Conservation (phyloP, 2,888 invertebrate species). For the Caradrina kadenii region DNA sequence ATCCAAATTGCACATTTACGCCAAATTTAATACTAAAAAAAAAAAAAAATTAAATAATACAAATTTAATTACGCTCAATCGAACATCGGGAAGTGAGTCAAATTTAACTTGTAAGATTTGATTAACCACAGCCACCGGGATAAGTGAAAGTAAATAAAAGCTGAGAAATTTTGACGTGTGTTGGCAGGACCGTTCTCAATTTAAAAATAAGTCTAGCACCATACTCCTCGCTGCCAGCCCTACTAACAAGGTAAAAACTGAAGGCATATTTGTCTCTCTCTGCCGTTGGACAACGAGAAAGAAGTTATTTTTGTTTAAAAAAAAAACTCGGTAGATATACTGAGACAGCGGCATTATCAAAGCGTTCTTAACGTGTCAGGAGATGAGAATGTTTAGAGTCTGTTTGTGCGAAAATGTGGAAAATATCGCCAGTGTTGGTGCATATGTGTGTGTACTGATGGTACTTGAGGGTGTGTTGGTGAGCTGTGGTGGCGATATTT, state of each 20-base stretch:
- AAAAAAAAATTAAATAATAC: too few species aligned
- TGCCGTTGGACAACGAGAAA: slow-evolving; percentile 68
- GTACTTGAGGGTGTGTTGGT: not conserved
- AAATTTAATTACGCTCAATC: too few species aligned
- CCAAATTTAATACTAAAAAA: too few species aligned
- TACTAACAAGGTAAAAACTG: slow-evolving; percentile 63
- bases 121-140: too few species aligned
- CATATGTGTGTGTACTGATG: not conserved
- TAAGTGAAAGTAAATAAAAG: too few species aligned
- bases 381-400: slow-evolving; percentile 48
- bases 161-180: too few species aligned
- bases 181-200: too few species aligned
- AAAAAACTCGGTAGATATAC: slow-evolving; percentile 69
- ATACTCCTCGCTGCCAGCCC: slow-evolving; percentile 42
- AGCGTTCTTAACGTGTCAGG: slow-evolving; percentile 66
- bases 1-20: too few species aligned
- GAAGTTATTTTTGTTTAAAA: slow-evolving; percentile 74
- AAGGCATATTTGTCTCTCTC: slow-evolving; percentile 67
- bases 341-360: slow-evolving; percentile 71
- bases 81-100: too few species aligned
- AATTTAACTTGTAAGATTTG: too few species aligned
- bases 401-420: slow-evolving; percentile 60
- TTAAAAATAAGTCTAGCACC: too few species aligned
- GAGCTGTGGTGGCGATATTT: not conserved
- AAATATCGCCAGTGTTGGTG: slow-evolving; percentile 33